Evolutionary conservation across 2,888 invertebrate species (phyloP), one percentile per base, ranked within the genome.

Genomic region (Ennomos fuscantarius): DNA sequence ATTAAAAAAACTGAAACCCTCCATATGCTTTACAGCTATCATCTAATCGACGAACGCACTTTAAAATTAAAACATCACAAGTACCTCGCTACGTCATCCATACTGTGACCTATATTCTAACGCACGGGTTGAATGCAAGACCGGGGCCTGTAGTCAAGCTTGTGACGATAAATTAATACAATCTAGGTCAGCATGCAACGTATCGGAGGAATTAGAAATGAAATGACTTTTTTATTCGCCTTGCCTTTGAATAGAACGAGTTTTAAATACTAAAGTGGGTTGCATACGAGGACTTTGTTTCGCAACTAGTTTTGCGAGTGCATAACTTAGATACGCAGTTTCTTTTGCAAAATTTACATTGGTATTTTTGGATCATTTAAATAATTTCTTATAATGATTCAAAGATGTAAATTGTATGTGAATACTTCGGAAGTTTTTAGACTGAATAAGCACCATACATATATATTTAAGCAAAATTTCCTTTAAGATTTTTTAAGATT

Each of bases 171-270:
- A 63, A 65, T 65, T 58, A 49, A 44, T 52, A 37, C 49, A 49
- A 67, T 60, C 61, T 65, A 52, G 67, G 67, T 65, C 67, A 54
- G 41, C 55, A 37, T 67, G 67, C 65, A 67, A 53, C 60, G 64
- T 64, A 58, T 53, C 44, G 36, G 44, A 57, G 43, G 57, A 52
- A 58, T 54, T 53, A 53, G 44, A 54, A 53, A 43, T 47, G 43
- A 57, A 57, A 57, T 40, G 52, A 48, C 35, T 49, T 50, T 59
- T 53, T 53, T 54, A 59, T 59, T 59, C 58, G 46, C 52, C 39
- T 11, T 40, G 52, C 57, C 52, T 58, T 45, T 45, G 49, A 58
- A 40, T 37, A 41, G 44, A 51, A 49, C 41, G 33, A 42, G 57
- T 57, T 57, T 51, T 52, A 42, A 48, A 57, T 57, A 40, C 41